These are phyloP conservation scores for Brienomyrus brachyistius DNA, from an alignment of 2,113 vertebrate species.

Conservation along the genomic window DNA sequence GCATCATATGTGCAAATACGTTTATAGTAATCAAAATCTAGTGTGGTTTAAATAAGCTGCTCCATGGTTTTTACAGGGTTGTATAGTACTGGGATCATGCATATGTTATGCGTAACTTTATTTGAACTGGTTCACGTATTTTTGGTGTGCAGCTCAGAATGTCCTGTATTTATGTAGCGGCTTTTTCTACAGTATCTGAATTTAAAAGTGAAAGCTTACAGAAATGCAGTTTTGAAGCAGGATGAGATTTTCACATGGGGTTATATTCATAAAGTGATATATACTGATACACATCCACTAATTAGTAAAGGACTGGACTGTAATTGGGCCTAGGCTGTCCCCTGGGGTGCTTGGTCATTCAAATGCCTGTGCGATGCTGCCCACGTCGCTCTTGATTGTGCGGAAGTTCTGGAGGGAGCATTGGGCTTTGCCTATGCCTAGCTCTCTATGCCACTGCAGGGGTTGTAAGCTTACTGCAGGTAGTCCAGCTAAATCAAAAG, in stretches of 20 bases:
- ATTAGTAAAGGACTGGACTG: not conserved
- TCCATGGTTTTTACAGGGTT: not conserved
- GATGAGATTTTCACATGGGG: not conserved
- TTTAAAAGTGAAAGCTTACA: not conserved
- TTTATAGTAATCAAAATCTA: not conserved
- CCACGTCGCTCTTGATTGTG: not conserved
- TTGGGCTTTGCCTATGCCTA: not conserved
- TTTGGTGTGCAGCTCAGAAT: not conserved
- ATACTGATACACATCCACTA: not conserved
- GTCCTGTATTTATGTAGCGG: not conserved
- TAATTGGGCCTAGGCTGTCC: not conserved
- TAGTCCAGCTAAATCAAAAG: not conserved
- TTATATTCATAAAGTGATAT: not conserved
- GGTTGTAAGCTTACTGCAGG: not conserved
- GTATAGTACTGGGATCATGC: not conserved
- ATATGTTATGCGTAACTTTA: not conserved
- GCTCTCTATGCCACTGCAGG: not conserved
- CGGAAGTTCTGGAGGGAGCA: not conserved
- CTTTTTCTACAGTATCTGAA: not conserved
- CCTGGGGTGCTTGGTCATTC: not conserved
- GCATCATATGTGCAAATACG: not conserved
- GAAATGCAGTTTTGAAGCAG: not conserved
- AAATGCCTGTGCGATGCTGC: not conserved
- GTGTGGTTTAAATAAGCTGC: not conserved
- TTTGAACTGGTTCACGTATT: too few relatives aligned